Conservation (phyloP, 2,113 vertebrate species). For the Aegithalos caudatus region DNA sequence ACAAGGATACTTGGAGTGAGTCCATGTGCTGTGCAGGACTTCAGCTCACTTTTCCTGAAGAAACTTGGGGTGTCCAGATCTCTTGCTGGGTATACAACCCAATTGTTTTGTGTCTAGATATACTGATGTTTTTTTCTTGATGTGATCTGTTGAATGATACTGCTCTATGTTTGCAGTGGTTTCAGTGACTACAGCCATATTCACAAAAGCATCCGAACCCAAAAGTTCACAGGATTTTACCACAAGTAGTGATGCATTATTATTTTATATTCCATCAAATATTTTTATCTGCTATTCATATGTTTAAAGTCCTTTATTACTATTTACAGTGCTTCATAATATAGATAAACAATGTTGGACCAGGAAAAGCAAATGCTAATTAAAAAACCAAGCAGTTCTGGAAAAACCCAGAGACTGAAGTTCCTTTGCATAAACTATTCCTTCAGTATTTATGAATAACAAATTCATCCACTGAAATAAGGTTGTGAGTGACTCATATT, state of each 20-base stretch:
- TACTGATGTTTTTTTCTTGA: neutral
- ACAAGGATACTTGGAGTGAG: neutral
- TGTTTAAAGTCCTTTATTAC: neutral
- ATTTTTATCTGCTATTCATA: neutral
- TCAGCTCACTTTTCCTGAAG: neutral
- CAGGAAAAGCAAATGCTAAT: neutral
- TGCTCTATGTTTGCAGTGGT: neutral
- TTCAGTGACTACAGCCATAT: neutral
- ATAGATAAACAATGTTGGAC: neutral
- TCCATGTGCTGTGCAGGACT: neutral
- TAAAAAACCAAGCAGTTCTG: neutral
- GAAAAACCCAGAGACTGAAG: neutral
- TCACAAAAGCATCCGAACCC: neutral
- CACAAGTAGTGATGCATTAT: neutral
- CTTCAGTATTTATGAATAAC: conserved; percentile 35
- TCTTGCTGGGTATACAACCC: neutral
- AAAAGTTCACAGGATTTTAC: neutral
- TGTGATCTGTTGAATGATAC: neutral
- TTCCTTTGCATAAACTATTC: neutral
- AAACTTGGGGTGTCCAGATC: neutral
- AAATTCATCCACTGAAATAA: conserved; percentile 26
- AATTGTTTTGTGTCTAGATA: neutral
- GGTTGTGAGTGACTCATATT: conserved; percentile 34
- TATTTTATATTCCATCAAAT: neutral
- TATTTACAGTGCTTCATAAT: neutral